phyloP scores from a whole-genome alignment of 2,113 vertebrate species.

The Strigops habroptila region DNA sequence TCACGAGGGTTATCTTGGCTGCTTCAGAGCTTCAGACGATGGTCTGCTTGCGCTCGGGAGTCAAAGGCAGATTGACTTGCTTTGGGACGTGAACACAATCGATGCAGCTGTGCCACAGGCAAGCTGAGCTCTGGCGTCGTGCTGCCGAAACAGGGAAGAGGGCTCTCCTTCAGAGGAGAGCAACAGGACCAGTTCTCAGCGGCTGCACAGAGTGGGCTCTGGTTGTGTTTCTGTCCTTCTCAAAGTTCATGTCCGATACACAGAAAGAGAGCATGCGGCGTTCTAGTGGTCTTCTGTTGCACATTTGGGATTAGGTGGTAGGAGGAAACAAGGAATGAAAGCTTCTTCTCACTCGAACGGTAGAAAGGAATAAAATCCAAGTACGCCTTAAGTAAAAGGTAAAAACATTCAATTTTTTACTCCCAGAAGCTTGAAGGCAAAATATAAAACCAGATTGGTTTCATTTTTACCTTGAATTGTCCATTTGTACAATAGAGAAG shows the following conservation, averaged over 20 bases:
- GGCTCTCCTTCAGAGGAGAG: background rate
- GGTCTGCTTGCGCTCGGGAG: background rate
- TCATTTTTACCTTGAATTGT: background rate
- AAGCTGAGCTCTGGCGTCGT: background rate
- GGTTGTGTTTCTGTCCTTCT: background rate
- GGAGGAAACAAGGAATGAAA: background rate
- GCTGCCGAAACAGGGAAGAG: accelerated
- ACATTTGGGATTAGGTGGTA: background rate
- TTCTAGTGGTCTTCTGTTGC: background rate
- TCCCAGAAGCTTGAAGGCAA: background rate
- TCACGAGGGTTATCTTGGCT: background rate
- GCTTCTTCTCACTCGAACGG: background rate
- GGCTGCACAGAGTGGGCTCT: background rate
- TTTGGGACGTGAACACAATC: background rate
- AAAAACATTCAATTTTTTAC: background rate
- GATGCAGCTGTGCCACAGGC: accelerated
- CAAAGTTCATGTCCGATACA: background rate
- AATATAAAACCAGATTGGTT: background rate
- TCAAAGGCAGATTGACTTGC: background rate
- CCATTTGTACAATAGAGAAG: background rate
- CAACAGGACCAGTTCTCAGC: accelerated
- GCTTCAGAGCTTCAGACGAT: background rate
- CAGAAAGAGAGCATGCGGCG: background rate
- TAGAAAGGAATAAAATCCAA: background rate
- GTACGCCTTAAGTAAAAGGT: background rate